Evolutionary conservation across 2,888 invertebrate species (phyloP), one percentile per base, ranked within the genome.

Genomic region (Euzetes globulus): DNA sequence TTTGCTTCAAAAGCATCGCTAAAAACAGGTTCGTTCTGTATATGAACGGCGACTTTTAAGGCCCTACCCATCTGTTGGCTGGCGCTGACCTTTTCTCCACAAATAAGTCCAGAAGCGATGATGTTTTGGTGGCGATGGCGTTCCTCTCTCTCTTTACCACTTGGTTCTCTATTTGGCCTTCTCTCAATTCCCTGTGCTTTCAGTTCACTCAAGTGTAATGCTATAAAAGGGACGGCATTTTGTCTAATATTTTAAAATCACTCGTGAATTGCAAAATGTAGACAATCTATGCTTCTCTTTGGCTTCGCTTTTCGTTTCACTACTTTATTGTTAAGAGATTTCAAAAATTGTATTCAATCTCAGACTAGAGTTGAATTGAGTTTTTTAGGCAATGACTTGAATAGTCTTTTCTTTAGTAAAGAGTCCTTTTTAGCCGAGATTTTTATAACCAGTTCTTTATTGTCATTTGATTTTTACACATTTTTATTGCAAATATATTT

Each of bases 71-170:
- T 65, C 33, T 65, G 37, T 65, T 70, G 11, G 41, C n/a, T 60
- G 58, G 58, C 58, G 63, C 70, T 70, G 70, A 70, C 70, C 70
- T 47, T 70, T 70, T 41, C 63, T 37, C 37, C 63, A 19, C 33
- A 65, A 41, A 70, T 70, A 70, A 70, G 70, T 70, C 70, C 70
- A 70, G 70, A 70, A 70, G 70, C 70, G 70, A 70, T 65, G 47
- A 70, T 47, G 27, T 70, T 70, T 47, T 70, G 47, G 27, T 70
- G 70, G 70, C 47, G 68, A 41, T 47, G 19, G 41, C 41, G 7
- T 22, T 47, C 47, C 47, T 37, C 70, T 70, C 63, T 63, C 68
- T 41, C 37, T 68, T 37, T 27, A 60, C 33, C n/a, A 22, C 45
- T 68, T 19, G 63, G 15, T 41, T 19, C 1, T n/a, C 15, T 22